Evolutionary conservation across 2,113 vertebrate species (phyloP).

Genomic region (Plectropomus leopardus): DNA sequence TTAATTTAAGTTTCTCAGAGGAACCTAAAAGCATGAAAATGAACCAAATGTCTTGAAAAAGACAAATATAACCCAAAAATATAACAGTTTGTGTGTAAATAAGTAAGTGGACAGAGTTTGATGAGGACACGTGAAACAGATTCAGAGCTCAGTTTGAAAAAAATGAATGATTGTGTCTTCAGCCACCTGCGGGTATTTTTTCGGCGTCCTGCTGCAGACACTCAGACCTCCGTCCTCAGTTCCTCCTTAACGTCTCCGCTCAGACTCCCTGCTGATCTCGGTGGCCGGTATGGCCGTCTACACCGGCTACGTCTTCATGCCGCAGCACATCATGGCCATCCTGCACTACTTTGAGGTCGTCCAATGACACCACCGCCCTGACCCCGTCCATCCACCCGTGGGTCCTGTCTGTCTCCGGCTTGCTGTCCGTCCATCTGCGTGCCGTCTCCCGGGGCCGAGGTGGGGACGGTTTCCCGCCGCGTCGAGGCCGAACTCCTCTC

Average conservation of each 20-base stretch:
- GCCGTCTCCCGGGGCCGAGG: background rate
- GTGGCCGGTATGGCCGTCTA: conserved; percentile 96
- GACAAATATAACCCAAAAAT: too few species aligned
- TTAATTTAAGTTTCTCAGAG: too few species aligned
- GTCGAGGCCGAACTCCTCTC: background rate
- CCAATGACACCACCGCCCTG: conserved; percentile 83
- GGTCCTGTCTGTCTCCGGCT: conserved; percentile 22
- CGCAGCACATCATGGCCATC: conserved; percentile 99
- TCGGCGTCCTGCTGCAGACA: too few species aligned
- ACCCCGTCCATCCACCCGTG: background rate
- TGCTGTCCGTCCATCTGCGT: conserved; percentile 3
- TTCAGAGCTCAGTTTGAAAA: too few species aligned
- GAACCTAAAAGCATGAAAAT: too few species aligned
- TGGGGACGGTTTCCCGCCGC: background rate
- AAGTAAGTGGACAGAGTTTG: too few species aligned
- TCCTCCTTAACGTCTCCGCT: conserved; percentile 44
- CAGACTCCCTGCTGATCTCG: conserved; percentile 95
- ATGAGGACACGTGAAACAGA: too few species aligned
- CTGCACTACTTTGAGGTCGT: conserved; percentile 97
- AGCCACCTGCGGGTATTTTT: too few species aligned
- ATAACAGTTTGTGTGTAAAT: too few species aligned
- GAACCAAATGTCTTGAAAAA: too few species aligned
- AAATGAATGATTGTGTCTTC: too few species aligned
- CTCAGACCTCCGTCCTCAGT: too few species aligned
- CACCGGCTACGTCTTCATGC: conserved; percentile 98